Evolutionary conservation across 2,113 vertebrate genomes (phyloP), one percentile per base, ranked within the genome.

Genomic region (Cavia aperea): DNA sequence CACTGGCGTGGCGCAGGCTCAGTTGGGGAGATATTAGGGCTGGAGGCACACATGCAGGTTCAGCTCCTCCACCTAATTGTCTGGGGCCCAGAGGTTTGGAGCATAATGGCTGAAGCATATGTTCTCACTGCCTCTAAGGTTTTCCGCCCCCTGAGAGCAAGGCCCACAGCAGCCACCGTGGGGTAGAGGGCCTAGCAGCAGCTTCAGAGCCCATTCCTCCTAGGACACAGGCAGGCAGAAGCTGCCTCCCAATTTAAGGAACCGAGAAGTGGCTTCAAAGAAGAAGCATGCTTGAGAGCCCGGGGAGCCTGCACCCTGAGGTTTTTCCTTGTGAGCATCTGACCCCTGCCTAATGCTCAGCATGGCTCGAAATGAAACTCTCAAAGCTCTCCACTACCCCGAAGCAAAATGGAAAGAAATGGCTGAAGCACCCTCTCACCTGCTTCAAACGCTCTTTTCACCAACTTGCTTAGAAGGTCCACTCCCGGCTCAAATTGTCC

Each of bases 81-180:
- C 95, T 95, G 88, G 89, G 93, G 83, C 90, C 95, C 2, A 0
- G 90, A 92, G 93, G 72, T 72, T 81, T 87, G 58, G 84, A 86
- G 91, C 89, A 65, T 83, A 89, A 93, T 88, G 84, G 86, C 65
- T 81, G 73, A 91, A 96, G 81, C 93, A 86, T 89, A 89, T 66
- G 95, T 70, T 91, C 24, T 85, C 46, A 13, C 11, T 11, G 90
- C 83, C 75, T 92, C 94, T 83, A 60, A 91, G 93, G 92, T 78
- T 95, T 85, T 91, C 46, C 72, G 56, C 82, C 93, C 96, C 87
- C 72, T 11, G 85, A 70, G 95, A 89, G n/a, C 68, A 46, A 89
- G 77, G 70, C 93, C 4, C 0, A 66, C 65, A 91, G 68, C 60
- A 73, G 72, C 81, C 3, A 7, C 58, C 60, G 16, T 1, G 0